These are phyloP conservation scores for Philhelius pedissequus DNA, from an alignment of 2,888 invertebrate genomes.

Conservation along the genomic window DNA sequence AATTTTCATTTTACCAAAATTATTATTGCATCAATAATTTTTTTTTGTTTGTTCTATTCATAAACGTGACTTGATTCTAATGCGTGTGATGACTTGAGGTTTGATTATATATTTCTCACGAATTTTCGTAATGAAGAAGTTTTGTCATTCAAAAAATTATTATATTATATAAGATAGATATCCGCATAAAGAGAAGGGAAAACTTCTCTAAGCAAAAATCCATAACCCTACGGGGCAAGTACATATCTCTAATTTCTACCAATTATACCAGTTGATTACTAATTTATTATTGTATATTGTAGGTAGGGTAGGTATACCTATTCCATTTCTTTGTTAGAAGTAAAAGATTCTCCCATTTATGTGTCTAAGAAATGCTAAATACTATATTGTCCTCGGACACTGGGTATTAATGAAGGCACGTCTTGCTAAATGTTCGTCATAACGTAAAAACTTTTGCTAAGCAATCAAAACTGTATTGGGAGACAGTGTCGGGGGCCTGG, in stretches of 20 bases:
- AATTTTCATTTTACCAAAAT: not conserved
- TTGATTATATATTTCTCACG: not conserved
- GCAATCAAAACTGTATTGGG: conserved; percentile 65
- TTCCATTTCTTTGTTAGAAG: not conserved
- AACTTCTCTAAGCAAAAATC: conserved; percentile 13
- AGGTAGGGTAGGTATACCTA: not conserved
- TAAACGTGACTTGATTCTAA: not conserved
- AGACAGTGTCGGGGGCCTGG: conserved; percentile 25
- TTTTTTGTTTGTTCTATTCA: no score
- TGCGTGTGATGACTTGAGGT: not conserved
- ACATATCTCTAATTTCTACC: conserved; percentile 59
- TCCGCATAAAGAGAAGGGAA: not conserved
- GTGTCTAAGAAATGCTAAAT: conserved; percentile 43
- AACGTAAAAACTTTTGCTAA: conserved; percentile 62
- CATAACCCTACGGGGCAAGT: not conserved
- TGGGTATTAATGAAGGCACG: conserved; percentile 67
- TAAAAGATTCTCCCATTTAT: conserved; percentile 6
- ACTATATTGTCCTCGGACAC: conserved; percentile 62
- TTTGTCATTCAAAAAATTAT: conserved; percentile 57
- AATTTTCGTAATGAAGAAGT: conserved; percentile 1
- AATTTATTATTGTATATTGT: conserved; percentile 43
- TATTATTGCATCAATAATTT: no score
- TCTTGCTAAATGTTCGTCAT: conserved; percentile 63
- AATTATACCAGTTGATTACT: conserved; percentile 67
- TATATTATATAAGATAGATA: not conserved